Evolutionary conservation across 2,888 invertebrate genomes (phyloP), one percentile per base, ranked within the genome.

Genomic region (Drosophila nr. medialis): DNA sequence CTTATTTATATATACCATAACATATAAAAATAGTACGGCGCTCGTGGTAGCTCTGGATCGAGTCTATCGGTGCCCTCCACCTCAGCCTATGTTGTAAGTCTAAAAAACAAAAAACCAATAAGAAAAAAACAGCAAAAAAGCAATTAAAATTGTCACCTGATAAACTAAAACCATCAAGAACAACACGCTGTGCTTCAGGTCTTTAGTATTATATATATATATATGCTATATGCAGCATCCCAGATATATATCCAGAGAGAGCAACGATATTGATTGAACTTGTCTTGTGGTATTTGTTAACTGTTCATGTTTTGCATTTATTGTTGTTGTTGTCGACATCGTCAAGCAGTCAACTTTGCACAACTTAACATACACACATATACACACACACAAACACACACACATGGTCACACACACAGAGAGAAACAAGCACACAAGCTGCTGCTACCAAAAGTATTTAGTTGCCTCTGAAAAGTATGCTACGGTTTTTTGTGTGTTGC

Each of bases 61-160:
- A 96, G 96, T 94, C 95, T 96, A 93, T 96, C 96, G 94, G 96
- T 96, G 94, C 96, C 96, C 93, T 95, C 96, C 92, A 94, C 96
- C 93, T 96, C 95, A 91, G 95, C 94, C 92, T 94, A 94, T 94
- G 95, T 94, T 93, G 95, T 95, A 95, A 95, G 95, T 95, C 93
- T 94, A 92, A 91, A 91, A 91, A 91, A 91, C 91, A 86, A 77
- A 86, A 80, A 21, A 56, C 4, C 36, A 54, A n/a, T 5, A 15
- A 24, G 30, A 21, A 55, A 42, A 40, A 15, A 55, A 40, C 5
- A 40, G 2, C 55, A 38, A n/a, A 29, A 55, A 27, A 29, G 27
- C 49, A 49, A 49, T 74, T 62, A 53, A 56, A 64, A 53, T 62
- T 63, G 34, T 49, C 21, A 42, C 24, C 56, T 30, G 61, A 64